Evolutionary conservation across 2,113 vertebrate genomes (phyloP), one percentile per base, ranked within the genome.

Genomic region (Syngnathus floridae): DNA sequence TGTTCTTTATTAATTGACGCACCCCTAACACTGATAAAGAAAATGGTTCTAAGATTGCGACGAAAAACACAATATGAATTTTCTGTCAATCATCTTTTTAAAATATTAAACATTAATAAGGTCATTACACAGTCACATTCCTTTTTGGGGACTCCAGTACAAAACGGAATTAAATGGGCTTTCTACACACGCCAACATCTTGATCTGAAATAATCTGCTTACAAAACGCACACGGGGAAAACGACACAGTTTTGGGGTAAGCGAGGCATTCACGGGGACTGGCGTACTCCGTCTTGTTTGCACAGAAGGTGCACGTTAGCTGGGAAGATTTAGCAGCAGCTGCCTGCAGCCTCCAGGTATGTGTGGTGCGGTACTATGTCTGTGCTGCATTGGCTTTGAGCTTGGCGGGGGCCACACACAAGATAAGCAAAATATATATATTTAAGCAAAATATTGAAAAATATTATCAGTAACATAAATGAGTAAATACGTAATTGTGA

Each of bases 291-390:
- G 26, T 43, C 52, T 48, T 88, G 83, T 89, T 89, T 87, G 66
- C 71, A 87, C 87, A 90, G 86, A 72, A 78, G 84, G 84, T 81
- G 75, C 58, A 84, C 64, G 82, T 90, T 88, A 88, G 75, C 65
- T 14, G 71, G 51, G 69, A 68, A 84, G 89, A 82, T 86, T 90
- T 86, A 87, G 63, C 62, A 71, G 76, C 77, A 88, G 78, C 84
- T 88, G 82, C 52, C 37, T 75, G 76, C 71, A 76, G 77, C 78
- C 72, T 49, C 79, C 84, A 89, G 84, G 84, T 88, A 88, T 87
- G 83, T 72, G 76, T 31, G 26, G 26, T 31, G 26, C 26, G 26
- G 26, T 31, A 31, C 26, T 31, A 31, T 31, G 26, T 31, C 26
- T 13, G 26, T 35, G 67, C 37, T 51, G 19, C n/a, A 21, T 51